Evolutionary conservation across 2,888 invertebrate genomes (phyloP).

Genomic region (Chironomus riparius): DNA sequence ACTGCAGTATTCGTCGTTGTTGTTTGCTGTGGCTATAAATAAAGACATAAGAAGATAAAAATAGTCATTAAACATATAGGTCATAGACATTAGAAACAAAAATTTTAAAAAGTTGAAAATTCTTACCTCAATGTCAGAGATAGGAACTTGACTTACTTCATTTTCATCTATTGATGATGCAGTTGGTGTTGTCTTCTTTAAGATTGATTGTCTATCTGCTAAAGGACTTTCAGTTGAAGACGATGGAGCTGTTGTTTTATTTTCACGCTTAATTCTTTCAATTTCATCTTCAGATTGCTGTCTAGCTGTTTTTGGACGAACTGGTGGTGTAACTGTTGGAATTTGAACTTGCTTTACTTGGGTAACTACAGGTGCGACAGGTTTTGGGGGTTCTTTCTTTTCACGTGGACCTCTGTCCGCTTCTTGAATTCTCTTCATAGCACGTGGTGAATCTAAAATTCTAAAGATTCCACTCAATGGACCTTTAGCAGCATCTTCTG

Average conservation of each 20-base stretch:
- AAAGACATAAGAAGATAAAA: constrained; percentile 29
- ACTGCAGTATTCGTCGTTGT: constrained; percentile 51
- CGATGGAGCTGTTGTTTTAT: constrained; percentile 55
- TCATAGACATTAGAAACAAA: constrained; percentile 18
- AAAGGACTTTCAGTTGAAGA: constrained; percentile 46
- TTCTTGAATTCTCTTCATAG: constrained; percentile 81
- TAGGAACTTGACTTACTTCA: constrained; percentile 55
- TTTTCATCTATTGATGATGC: constrained; percentile 58
- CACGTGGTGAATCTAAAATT: constrained; percentile 76
- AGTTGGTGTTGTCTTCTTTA: constrained; percentile 39
- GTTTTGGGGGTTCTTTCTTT: constrained; percentile 71
- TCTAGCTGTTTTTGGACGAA: constrained; percentile 54
- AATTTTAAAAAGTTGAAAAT: neutral
- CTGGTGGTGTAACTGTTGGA: constrained; percentile 42
- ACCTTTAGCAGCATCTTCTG: constrained; percentile 77
- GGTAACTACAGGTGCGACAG: constrained; percentile 49
- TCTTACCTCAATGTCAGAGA: neutral
- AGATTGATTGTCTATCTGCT: constrained; percentile 38
- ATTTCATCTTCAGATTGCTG: constrained; percentile 87
- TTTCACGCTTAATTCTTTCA: constrained; percentile 75
- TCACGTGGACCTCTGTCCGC: constrained; percentile 55
- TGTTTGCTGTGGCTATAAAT: constrained; percentile 43
- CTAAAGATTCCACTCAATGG: constrained; percentile 85
- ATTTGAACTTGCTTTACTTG: constrained; percentile 37
- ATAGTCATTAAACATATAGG: constrained; percentile 12